Evolutionary conservation across 2,113 vertebrate genomes (phyloP).

Genomic region (Ariopsis seemanni): DNA sequence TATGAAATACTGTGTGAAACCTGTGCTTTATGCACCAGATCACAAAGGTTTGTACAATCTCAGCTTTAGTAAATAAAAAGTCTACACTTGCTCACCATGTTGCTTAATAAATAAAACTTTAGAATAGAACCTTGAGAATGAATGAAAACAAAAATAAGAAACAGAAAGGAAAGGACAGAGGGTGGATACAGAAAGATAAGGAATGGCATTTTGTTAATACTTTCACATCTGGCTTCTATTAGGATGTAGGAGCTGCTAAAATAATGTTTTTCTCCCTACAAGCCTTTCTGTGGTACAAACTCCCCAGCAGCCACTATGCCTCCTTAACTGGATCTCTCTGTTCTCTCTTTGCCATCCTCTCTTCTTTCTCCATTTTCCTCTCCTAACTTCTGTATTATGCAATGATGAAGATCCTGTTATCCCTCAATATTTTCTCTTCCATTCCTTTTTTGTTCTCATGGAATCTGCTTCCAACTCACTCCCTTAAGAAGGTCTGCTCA

Average conservation of each 20-base stretch:
- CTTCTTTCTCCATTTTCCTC: conserved; percentile 46
- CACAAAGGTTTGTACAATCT: not conserved
- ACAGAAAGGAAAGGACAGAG: conserved; percentile 8
- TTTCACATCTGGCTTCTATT: conserved; percentile 81
- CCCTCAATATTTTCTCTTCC: conserved; percentile 24
- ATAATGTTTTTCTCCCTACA: conserved; percentile 86
- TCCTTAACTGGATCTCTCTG: conserved; percentile 67
- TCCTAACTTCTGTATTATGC: conserved; percentile 38
- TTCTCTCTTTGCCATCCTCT: conserved; percentile 53
- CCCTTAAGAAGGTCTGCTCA: not conserved
- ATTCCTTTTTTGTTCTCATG: conserved; percentile 28
- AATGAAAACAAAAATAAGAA: conserved; percentile 33
- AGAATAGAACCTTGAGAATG: conserved; percentile 25
- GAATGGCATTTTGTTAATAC: conserved; percentile 74
- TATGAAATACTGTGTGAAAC: not conserved
- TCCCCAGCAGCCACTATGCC: conserved; percentile 78
- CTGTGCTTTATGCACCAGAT: not conserved
- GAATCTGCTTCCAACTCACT: conserved; percentile 19
- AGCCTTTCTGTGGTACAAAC: conserved; percentile 82
- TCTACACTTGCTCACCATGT: not conserved
- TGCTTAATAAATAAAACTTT: not conserved
- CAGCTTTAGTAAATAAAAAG: not conserved
- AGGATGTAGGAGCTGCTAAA: conserved; percentile 77
- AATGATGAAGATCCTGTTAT: conserved; percentile 26
- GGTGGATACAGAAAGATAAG: conserved; percentile 51